A percentile compares a stretch with the other conserved stretches of the same genome.
These are phyloP conservation scores for Sarcophaga rosellei DNA, from an alignment of 2,888 invertebrate species.

Conservation along the genomic window DNA sequence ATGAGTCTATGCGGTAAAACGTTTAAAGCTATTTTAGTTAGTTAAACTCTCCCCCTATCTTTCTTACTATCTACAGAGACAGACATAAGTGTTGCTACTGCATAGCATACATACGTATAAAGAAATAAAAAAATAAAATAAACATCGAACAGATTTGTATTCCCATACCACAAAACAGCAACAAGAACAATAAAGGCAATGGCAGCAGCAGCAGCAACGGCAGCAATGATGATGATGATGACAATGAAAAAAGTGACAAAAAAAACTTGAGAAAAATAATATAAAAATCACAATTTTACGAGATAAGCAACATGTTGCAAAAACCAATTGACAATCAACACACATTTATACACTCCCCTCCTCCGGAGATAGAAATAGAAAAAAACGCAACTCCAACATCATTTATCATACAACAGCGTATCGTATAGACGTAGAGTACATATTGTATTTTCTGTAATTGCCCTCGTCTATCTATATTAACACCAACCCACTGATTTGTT, in stretches of 20 bases:
- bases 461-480: too few relatives aligned
- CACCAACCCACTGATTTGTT: too few relatives aligned
- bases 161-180: slow-evolving; percentile 38
- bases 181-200: neutral
- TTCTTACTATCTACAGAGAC: too few relatives aligned
- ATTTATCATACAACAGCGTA: too few relatives aligned
- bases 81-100: neutral
- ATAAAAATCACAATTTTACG: slow-evolving; percentile 34
- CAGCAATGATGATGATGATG: neutral
- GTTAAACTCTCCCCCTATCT: neutral
- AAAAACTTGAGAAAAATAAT: neutral
- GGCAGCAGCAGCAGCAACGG: slow-evolving; percentile 25
- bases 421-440: too few relatives aligned
- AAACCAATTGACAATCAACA: slow-evolving; percentile 56
- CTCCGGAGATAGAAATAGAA: neutral
- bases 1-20: neutral
- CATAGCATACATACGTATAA: neutral
- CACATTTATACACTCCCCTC: neutral
- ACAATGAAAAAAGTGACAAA: neutral
- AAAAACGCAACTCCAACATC: too few relatives aligned
- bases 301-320: slow-evolving; percentile 62
- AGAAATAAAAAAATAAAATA: slow-evolving; percentile 17
- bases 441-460: too few relatives aligned
- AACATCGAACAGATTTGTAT: slow-evolving; percentile 50
- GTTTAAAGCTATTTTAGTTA: slow-evolving; percentile 18